Evolutionary conservation across 1,140 invertebrate species (phyloP), one percentile per base, ranked within the genome.

Genomic region (Procambarus clarkii): DNA sequence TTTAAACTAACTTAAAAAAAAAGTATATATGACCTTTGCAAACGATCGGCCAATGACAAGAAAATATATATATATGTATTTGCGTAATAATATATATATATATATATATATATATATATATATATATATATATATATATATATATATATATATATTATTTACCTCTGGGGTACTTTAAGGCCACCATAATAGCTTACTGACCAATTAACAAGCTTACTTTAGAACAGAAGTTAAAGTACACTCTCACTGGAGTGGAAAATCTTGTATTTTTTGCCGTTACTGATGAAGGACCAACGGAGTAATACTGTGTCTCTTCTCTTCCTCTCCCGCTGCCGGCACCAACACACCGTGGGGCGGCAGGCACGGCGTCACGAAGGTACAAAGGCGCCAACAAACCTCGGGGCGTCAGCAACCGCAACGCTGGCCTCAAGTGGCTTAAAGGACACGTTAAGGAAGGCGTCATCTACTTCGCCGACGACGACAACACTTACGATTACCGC

Each of bases 341-440:
- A 8, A 9, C 58, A 45, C 60, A 13, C 64, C 44, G 15, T 34
- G 34, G 34, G 69, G 13, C 11, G 45, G 46, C 54, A 91, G 88
- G 81, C 54, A 91, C 58, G 82, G 82, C 88, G 7, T 91, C 88
- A 0, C 48, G 88, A 11, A 82, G 88, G 3, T 91, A 91, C 82
- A 91, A 91, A 44, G 88, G 88, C 34, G 88, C 88, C 74, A 91
- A 85, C 82, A 91, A 91, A 46, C 98, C 98, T 8, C 95, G 98
- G 78, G 98, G 98, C n/a, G 98, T 99, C 9, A 96, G 97, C 5
- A 99, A 99, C 94, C 95, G 98, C 76, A 98, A 98, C 94, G 96
- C 96, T 86, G 98, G 97, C 2, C 94, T 99, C 9, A 94, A 96
- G 81, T 99, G 98, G 97, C 95, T 99, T 44, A 95, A 97, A 76